These are phyloP conservation scores for Luscinia megarhynchos DNA, from an alignment of 2,797 vertebrate species.

Conservation along the genomic window DNA sequence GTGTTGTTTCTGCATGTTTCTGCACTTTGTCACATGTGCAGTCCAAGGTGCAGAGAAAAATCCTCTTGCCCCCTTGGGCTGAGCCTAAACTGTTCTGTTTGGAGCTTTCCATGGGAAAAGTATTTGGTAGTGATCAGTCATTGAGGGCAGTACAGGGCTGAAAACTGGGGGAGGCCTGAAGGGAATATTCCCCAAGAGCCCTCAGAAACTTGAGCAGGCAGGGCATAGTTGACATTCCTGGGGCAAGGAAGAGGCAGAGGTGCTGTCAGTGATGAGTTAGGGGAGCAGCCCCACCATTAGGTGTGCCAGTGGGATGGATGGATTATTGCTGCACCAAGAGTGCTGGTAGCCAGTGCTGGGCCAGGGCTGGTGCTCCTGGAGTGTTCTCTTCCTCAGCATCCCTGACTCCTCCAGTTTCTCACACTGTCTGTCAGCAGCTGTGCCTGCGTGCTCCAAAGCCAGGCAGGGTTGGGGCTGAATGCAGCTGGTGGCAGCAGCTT, in stretches of 20 bases:
- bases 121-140: neutral
- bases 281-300: neutral
- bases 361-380: neutral
- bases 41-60: neutral
- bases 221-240: neutral
- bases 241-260: neutral
- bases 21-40: neutral
- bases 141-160: neutral
- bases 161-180: neutral
- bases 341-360: neutral
- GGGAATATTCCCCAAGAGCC: neutral
- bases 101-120: neutral
- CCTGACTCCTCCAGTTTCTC: neutral
- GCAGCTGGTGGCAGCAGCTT: neutral
- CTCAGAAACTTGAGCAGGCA: neutral
- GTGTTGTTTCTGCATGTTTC: neutral
- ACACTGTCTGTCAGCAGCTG: rapidly evolving
- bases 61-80: neutral
- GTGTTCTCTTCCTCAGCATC: neutral
- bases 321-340: neutral
- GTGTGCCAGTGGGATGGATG: neutral
- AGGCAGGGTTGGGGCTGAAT: neutral
- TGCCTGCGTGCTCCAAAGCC: rapidly evolving
- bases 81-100: neutral
- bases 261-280: neutral